Percentiles rank a stretch among this genome's conserved stretches.
Conservation (phyloP, 1,140 invertebrate species). For the Bombus balteatus region DNA sequence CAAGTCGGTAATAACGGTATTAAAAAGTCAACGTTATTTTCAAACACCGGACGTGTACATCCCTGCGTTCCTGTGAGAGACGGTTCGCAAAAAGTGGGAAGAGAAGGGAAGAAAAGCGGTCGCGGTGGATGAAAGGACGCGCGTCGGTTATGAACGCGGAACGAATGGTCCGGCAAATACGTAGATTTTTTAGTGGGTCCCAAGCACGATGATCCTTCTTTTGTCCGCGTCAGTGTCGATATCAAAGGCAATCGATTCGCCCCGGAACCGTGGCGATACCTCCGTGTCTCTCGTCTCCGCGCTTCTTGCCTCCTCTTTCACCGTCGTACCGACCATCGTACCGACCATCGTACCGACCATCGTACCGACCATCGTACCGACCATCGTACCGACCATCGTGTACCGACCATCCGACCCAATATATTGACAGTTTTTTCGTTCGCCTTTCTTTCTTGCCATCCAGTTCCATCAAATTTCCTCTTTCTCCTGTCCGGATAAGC, state of each 20-base stretch:
- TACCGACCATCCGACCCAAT: too few relatives aligned
- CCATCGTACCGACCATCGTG: too few relatives aligned
- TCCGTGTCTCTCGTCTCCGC: not conserved
- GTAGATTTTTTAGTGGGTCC: constrained; percentile 21
- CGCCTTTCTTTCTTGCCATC: not conserved
- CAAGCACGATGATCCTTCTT: constrained; percentile 28
- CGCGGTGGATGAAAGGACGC: constrained; percentile 39
- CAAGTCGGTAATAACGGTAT: too few relatives aligned
- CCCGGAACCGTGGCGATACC: constrained; percentile 28
- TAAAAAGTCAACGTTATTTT: too few relatives aligned
- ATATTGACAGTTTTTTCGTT: not conserved
- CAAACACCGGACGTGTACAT: too few relatives aligned
- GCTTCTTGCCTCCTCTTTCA: not conserved
- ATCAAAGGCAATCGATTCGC: constrained; percentile 76
- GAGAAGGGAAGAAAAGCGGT: not conserved
- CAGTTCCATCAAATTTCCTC: not conserved
- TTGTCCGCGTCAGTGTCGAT: constrained; percentile 71
- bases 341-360: too few relatives aligned
- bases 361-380: not conserved
- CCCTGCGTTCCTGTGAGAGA: not conserved
- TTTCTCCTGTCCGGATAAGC: too few relatives aligned
- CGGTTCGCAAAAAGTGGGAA: not conserved
- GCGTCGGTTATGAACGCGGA: constrained; percentile 46
- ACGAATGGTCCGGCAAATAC: constrained; percentile 78
- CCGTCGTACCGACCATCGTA: not conserved